Evolutionary conservation across 2,113 vertebrate species (phyloP).

Genomic region (Otolemur garnettii): DNA sequence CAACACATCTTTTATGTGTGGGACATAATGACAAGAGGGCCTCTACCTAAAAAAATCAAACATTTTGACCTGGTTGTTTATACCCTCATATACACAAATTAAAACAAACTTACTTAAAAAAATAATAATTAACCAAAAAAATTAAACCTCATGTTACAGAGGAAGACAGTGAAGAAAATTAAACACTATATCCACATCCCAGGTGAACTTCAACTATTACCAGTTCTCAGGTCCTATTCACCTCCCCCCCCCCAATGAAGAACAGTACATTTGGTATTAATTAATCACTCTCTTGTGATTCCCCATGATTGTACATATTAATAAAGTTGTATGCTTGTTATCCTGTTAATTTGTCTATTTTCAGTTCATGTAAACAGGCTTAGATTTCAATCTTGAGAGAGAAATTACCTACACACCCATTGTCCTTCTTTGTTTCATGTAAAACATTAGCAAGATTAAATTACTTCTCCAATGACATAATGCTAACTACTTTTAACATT

Average conservation of each 20-base stretch:
- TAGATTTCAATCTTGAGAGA: neutral
- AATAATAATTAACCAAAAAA: neutral
- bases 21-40: no score
- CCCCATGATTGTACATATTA: neutral
- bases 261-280: neutral
- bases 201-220: neutral
- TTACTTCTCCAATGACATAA: neutral
- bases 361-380: neutral
- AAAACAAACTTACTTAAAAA: no score
- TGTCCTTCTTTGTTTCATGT: neutral
- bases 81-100: no score
- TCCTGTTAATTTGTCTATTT: neutral
- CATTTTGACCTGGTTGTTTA: no score
- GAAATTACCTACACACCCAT: neutral
- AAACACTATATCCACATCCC: neutral
- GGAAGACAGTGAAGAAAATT: neutral
- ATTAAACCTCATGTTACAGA: neutral
- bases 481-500: neutral
- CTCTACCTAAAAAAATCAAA: no score
- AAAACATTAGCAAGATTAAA: neutral
- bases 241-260: neutral
- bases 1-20: no score
- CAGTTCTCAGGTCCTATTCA: neutral
- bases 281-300: neutral
- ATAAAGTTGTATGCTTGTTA: neutral